phyloP scores from a whole-genome alignment of 1,140 invertebrate genomes.

The Cheumatopsyche charites region DNA sequence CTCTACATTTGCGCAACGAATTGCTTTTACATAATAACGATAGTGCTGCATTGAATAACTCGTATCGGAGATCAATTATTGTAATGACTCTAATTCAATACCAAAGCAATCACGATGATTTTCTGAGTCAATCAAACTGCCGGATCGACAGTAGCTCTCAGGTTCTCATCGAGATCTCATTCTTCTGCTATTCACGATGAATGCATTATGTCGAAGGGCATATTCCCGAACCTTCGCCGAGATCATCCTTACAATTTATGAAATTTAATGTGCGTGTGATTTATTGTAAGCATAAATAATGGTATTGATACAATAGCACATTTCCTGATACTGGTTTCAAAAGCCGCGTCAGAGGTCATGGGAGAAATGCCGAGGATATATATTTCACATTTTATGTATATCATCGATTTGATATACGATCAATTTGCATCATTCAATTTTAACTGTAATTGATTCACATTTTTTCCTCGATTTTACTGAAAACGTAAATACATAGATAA shows the following conservation, averaged over 20 bases:
- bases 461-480: no score
- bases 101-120: slow-evolving; percentile 39
- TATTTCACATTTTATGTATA: no score
- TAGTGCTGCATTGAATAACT: neutral
- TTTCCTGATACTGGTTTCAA: slow-evolving; percentile 42
- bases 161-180: slow-evolving; percentile 3
- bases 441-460: slow-evolving; percentile 14
- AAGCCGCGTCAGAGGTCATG: slow-evolving; percentile 39
- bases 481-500: no score
- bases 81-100: slow-evolving; percentile 40
- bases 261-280: slow-evolving; percentile 44
- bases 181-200: no score
- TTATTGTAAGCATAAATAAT: slow-evolving; percentile 47
- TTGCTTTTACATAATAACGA: no score
- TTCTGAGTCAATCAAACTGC: slow-evolving; percentile 15
- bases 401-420: slow-evolving; percentile 27
- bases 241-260: slow-evolving; percentile 40
- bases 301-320: slow-evolving; percentile 46
- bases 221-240: neutral
- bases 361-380: slow-evolving; percentile 33
- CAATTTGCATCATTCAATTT: slow-evolving; percentile 31
- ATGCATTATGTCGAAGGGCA: neutral
- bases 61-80: slow-evolving; percentile 6
- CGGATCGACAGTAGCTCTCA: slow-evolving; percentile 4
- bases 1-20: no score